Conservation (phyloP, 2,888 invertebrate genomes). For the Caenorhabditis angaria region DNA sequence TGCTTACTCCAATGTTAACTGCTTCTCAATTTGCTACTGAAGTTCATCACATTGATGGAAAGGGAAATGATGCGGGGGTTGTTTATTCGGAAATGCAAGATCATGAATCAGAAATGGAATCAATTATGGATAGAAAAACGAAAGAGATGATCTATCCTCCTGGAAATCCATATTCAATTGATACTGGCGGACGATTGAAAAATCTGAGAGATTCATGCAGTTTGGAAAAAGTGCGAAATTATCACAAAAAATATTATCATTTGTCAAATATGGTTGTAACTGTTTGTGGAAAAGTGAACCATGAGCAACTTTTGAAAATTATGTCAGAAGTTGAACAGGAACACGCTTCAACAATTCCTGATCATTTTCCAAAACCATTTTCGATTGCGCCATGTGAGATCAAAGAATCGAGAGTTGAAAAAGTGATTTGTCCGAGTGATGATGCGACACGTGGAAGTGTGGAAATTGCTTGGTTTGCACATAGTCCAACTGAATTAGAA, state of each 20-base stretch:
- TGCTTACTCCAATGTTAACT: conserved; percentile 84
- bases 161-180: conserved; percentile 84
- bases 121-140: conserved; percentile 57
- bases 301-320: conserved; percentile 80
- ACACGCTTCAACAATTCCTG: conserved; percentile 75
- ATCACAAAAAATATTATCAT: conserved; percentile 86
- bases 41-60: conserved; percentile 88
- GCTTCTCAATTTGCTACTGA: conserved; percentile 84
- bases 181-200: conserved; percentile 86
- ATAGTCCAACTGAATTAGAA: conserved; percentile 39
- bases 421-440: conserved; percentile 65
- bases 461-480: conserved; percentile 70
- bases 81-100: conserved; percentile 92
- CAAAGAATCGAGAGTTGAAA: conserved; percentile 39
- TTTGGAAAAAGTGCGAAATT: conserved; percentile 82
- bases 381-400: conserved; percentile 29
- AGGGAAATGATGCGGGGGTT: conserved; percentile 89
- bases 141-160: conserved; percentile 78
- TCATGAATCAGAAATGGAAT: conserved; percentile 69
- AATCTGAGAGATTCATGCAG: conserved; percentile 84
- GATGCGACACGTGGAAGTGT: conserved; percentile 64
- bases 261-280: conserved; percentile 87
- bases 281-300: conserved; percentile 81
- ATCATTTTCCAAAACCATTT: conserved; percentile 63
- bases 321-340: conserved; percentile 79